A percentile compares a stretch with the other conserved stretches of the same genome.
These are phyloP conservation scores for Myiagra hebetior DNA, from an alignment of 2,113 vertebrate species.

Conservation along the genomic window DNA sequence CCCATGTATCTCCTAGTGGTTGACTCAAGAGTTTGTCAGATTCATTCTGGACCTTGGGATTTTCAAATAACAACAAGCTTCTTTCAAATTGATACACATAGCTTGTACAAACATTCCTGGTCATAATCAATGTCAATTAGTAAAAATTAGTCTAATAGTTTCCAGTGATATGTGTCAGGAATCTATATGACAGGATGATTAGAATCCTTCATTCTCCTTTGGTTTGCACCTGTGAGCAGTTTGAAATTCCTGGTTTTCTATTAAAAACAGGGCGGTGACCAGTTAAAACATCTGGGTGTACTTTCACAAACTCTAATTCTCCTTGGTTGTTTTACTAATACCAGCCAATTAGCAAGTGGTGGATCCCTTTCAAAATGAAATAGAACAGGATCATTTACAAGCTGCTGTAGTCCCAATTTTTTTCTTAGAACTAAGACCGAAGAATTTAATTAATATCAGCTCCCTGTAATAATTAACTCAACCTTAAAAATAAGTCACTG, in stretches of 20 bases:
- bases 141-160: background rate
- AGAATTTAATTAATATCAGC: constrained; percentile 35
- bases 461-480: constrained; percentile 22
- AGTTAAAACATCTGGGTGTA: constrained; percentile 1
- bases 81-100: background rate
- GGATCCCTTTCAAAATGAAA: background rate
- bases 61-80: background rate
- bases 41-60: background rate
- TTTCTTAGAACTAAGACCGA: background rate
- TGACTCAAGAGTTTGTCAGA: background rate
- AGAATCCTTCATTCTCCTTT: constrained; percentile 13
- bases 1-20: background rate
- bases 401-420: background rate
- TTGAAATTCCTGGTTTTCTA: constrained; percentile 1
- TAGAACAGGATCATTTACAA: constrained; percentile 2
- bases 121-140: background rate
- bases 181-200: background rate
- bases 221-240: background rate
- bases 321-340: constrained; percentile 46
- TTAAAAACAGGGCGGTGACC: background rate
- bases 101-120: background rate
- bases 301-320: constrained; percentile 39
- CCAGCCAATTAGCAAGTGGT: constrained; percentile 28
- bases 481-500: constrained; percentile 24
- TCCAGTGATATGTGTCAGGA: background rate